Conservation (phyloP, 2,797 vertebrate genomes). For the Rhadinocentrus ornatus region DNA sequence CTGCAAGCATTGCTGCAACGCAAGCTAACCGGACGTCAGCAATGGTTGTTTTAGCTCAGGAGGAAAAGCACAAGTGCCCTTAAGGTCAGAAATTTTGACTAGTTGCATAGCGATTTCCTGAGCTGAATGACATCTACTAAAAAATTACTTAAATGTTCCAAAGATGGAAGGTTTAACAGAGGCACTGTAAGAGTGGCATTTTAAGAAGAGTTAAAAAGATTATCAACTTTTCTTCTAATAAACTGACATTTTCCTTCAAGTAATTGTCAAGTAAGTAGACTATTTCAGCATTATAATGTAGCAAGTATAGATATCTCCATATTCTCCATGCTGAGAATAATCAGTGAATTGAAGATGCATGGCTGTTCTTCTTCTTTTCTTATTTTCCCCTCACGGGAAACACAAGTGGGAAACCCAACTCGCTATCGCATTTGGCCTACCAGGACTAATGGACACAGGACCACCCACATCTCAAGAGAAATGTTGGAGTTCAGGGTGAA, state of each 20-base stretch:
- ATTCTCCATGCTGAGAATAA: background rate
- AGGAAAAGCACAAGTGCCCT: slow-evolving; percentile 24
- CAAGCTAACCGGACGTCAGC: slow-evolving; percentile 24
- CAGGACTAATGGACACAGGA: slow-evolving; percentile 52
- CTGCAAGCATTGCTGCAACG: slow-evolving; percentile 18
- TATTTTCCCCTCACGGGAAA: slow-evolving; percentile 28
- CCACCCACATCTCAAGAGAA: slow-evolving; percentile 55
- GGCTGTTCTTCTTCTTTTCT: slow-evolving; percentile 2
- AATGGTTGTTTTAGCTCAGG: slow-evolving; percentile 20
- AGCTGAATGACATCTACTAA: slow-evolving; percentile 37
- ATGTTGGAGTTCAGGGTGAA: slow-evolving; percentile 39
- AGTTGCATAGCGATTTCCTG: background rate
- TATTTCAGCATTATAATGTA: background rate
- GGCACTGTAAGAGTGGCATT: slow-evolving; percentile 3
- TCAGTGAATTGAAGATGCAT: slow-evolving; percentile 6
- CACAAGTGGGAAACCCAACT: slow-evolving; percentile 44
- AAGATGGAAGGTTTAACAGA: slow-evolving; percentile 10
- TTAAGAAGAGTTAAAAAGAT: background rate
- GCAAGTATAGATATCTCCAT: background rate
- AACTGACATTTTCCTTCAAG: slow-evolving; percentile 6
- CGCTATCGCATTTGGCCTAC: slow-evolving; percentile 54
- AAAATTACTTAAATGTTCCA: slow-evolving; percentile 34
- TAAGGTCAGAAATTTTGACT: slow-evolving; percentile 28
- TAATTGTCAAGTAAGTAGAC: slow-evolving; percentile 2
- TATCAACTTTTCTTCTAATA: slow-evolving; percentile 10